Evolutionary conservation across 2,888 invertebrate genomes (phyloP), one percentile per base, ranked within the genome.

Genomic region (Chalcosyrphus nemorum): DNA sequence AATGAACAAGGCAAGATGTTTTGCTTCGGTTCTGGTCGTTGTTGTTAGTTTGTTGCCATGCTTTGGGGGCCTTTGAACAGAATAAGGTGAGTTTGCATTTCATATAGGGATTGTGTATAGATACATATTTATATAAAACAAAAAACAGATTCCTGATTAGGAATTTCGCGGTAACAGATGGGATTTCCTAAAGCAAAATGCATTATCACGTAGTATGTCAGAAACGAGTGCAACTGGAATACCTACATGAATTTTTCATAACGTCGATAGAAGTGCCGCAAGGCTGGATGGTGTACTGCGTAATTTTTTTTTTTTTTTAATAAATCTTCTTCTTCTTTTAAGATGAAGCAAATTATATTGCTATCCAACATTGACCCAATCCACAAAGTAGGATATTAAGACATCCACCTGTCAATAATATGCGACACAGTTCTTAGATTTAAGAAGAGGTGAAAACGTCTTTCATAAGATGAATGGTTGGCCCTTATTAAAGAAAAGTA

Each of bases 1-100:
- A 90, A 90, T 90, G 90, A 89, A 90, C 89, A 89, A 86, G 87
- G 56, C 61, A 78, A 74, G 71, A 78, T 56, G 59, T 74, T 82
- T 56, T 75, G 38, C 70, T 57, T 71, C 13, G 45, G 24, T 56
- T 81, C 15, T 50, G 7, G 32, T 7, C 21, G 1, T 61, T 72
- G 1, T 27, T 56, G 19, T 29, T 43, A 15, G 7, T 70, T 17
- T 15, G 15, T 56, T 63, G 45, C 35, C 43, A 47, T 29, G 59
- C 59, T 80, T 38, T 68, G 45, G 54, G 45, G 52, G 47, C 32
- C 47, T 45, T 24, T 4, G 52, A 15, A 41, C 45, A 47, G 24
- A 57, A 57, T 32, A 38, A 45, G 27, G 24, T 61, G 63, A 77
- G 45, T 63, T 61, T 70, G 29, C 24, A 56, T 38, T 63, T 71